Conservation (phyloP, 2,113 vertebrate species). For the Neolamprologus tretocephalus region DNA sequence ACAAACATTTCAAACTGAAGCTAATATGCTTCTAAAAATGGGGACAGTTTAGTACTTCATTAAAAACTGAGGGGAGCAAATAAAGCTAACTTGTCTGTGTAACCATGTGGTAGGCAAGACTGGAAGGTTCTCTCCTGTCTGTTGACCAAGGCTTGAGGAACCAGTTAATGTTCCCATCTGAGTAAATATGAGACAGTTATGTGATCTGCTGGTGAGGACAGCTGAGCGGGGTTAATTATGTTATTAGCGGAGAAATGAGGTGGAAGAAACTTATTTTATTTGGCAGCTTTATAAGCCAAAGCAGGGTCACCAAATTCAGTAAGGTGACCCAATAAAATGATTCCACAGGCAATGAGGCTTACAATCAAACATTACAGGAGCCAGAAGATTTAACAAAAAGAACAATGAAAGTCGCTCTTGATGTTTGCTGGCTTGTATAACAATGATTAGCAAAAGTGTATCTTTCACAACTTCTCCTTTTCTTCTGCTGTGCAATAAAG, state of each 20-base stretch:
- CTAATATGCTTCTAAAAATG: background rate
- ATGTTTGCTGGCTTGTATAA: background rate
- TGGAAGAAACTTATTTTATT: background rate
- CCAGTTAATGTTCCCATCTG: rapidly evolving
- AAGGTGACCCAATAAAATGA: background rate
- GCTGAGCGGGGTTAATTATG: background rate
- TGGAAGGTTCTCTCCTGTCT: background rate
- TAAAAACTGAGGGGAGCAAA: background rate
- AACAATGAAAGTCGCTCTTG: background rate
- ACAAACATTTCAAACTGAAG: background rate
- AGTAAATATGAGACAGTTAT: background rate
- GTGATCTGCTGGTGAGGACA: background rate
- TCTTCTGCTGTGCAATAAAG: background rate
- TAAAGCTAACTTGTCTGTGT: background rate
- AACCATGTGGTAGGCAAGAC: background rate
- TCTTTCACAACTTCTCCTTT: background rate
- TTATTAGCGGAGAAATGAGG: rapidly evolving
- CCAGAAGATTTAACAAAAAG: background rate
- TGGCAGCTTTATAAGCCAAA: background rate
- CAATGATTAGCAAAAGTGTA: background rate
- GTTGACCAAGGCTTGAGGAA: background rate
- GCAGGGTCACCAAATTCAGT: background rate
- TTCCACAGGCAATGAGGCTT: background rate
- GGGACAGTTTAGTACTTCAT: background rate
- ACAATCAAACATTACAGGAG: background rate